A percentile compares a stretch with the other conserved stretches of the same genome.
Evolutionary conservation across 2,797 vertebrate genomes (phyloP).

Genomic region (Labroides dimidiatus): DNA sequence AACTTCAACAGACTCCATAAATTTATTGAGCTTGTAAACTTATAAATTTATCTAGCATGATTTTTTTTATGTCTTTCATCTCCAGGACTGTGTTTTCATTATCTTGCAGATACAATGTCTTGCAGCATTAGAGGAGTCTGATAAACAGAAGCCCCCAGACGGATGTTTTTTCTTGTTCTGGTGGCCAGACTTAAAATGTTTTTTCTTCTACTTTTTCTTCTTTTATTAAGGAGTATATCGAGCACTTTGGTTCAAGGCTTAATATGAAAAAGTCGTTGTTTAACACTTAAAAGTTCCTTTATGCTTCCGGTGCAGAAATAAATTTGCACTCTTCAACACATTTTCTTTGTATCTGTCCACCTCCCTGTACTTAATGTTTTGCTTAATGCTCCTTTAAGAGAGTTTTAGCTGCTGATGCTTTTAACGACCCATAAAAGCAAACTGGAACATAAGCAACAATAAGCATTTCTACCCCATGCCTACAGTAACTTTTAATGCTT

Average conservation of each 20-base stretch:
- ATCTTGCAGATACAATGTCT: background rate
- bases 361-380: background rate
- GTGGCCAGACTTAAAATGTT: background rate
- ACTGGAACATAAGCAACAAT: no score
- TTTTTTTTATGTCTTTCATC: background rate
- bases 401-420: no score
- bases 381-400: background rate
- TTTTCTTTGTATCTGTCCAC: background rate
- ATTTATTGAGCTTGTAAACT: background rate
- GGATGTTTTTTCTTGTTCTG: background rate
- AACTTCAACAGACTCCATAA: background rate
- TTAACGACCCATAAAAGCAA: no score
- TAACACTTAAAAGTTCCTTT: background rate
- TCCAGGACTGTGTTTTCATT: background rate
- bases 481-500: no score
- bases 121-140: background rate
- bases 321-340: background rate
- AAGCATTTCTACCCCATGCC: no score
- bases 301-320: background rate
- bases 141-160: background rate
- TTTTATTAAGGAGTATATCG: background rate
- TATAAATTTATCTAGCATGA: background rate
- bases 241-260: background rate
- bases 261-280: background rate
- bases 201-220: no score